phyloP scores from a whole-genome alignment of 2,797 vertebrate genomes.

The Spheniscus humboldti region DNA sequence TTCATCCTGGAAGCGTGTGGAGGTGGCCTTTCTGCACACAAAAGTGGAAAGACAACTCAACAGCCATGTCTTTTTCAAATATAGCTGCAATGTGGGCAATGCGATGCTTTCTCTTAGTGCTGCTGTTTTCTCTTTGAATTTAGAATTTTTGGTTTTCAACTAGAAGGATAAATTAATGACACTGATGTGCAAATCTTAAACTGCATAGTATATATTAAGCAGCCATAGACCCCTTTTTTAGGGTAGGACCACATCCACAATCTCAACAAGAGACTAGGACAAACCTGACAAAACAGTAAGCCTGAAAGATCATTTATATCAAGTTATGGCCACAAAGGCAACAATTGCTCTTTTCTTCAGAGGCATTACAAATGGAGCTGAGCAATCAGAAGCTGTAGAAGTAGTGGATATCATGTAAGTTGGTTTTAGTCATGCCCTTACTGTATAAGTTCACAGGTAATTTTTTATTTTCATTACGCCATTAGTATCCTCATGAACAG shows the following conservation, averaged over 20 bases:
- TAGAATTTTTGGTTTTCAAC: conserved; percentile 35
- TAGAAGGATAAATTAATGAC: conserved; percentile 35
- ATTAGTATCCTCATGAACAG: background rate
- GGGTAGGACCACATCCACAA: conserved; percentile 71
- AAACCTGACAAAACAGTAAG: conserved; percentile 72
- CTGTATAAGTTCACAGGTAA: background rate
- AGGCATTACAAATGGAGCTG: conserved; percentile 40
- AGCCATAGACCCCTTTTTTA: conserved; percentile 67
- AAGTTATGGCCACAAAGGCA: conserved; percentile 63
- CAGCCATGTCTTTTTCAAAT: background rate
- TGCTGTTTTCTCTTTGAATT: conserved; percentile 8
- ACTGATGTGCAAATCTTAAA: conserved; percentile 81
- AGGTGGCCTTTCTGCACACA: conserved; percentile 17
- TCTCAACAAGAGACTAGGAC: conserved; percentile 68
- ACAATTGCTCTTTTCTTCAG: conserved; percentile 42
- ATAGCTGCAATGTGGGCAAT: conserved; percentile 1
- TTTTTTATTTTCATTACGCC: background rate
- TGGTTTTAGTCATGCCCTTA: conserved; percentile 30
- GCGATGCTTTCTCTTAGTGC: background rate
- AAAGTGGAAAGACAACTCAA: conserved; percentile 11
- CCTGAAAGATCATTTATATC: conserved; percentile 40
- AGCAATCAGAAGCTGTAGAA: conserved; percentile 50
- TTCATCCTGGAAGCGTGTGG: background rate
- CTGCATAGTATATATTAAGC: conserved; percentile 92
- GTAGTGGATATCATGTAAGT: background rate